Base-by-base conservation (phyloP, 92 coral and sea anemone species). In the Scolanthus callimorphus region DNA sequence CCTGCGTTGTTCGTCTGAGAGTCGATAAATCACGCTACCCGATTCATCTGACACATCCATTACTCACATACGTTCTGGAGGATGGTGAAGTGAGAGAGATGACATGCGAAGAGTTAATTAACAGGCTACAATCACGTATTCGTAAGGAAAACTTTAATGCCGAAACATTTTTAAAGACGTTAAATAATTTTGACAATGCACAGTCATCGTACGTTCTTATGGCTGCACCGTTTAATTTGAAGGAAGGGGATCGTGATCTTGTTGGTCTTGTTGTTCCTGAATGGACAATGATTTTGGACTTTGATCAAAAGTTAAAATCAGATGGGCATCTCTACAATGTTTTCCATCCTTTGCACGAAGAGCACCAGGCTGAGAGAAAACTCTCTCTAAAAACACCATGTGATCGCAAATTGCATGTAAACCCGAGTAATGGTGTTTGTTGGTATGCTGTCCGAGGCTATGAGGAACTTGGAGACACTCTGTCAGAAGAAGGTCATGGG, bases 391-490 rank as follows among this genome's bases (percentile, higher is more conserved):
- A 56, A 67, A 85, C 89, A 1, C 89, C 88, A 4, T 55, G 60
- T 59, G 74, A 81, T 57, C 70, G 74, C 31, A 81, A 78, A 47
- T 62, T 85, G 0, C 77, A 75, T 15, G 15, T 85, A 39, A 76
- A 85, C 22, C 81, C 95, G 11, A 76, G 50, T 12, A 76, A 81
- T 50, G 88, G 95, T 15, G 66, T 85, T 24, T 81, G 88, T 46
- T 85, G 95, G 95, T 78, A 81, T 43, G 88, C 88, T 45, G 95
- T 65, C 24, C 65, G 95, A 20, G 95, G 95, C 25, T 85, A 70
- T 26, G 85, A 81, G 24, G 88, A 85, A 37, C 49, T 81, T 31
- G 85, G 20, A 10, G 59, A 39, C 2, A 81, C 85, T 21, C 75
- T 85, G 29, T 81, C 88, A 17, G 11, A 39, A 28, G 73, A 67